A percentile compares a stretch with the other conserved stretches of the same genome.
Evolutionary conservation across 2,888 invertebrate species (phyloP).

Genomic region (Sphaerophoria taeniata): DNA sequence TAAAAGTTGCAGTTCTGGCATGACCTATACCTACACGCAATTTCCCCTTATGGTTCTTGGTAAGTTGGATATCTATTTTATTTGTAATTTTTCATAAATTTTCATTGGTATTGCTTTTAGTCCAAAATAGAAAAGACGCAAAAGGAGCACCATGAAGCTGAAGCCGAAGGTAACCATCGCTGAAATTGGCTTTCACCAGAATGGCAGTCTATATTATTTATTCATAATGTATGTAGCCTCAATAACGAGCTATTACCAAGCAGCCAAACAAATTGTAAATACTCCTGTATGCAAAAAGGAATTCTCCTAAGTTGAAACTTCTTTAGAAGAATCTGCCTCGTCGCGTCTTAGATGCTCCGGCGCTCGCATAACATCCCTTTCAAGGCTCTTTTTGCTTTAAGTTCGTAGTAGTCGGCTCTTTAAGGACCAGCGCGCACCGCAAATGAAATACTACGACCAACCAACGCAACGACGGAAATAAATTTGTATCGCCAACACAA

Average conservation of each 20-base stretch:
- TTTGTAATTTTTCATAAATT: constrained; percentile 64
- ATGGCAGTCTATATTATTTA: constrained; percentile 65
- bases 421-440: constrained; percentile 9
- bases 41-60: constrained; percentile 33
- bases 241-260: constrained; percentile 7
- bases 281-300: constrained; percentile 51
- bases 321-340: constrained; percentile 27
- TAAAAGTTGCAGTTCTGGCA: neutral
- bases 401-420: neutral
- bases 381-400: neutral
- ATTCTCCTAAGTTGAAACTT: constrained; percentile 54
- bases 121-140: neutral
- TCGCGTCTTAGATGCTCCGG: constrained; percentile 24
- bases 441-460: constrained; percentile 54
- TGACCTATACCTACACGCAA: neutral
- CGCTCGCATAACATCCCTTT: constrained; percentile 17
- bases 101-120: constrained; percentile 39
- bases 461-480: constrained; percentile 7
- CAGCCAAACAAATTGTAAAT: neutral
- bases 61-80: constrained; percentile 63
- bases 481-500: constrained; percentile 56
- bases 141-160: neutral
- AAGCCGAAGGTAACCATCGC: constrained; percentile 43
- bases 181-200: constrained; percentile 64
- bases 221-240: constrained; percentile 54